Conservation (phyloP, 2,113 vertebrate genomes). For the Podilymbus podiceps region DNA sequence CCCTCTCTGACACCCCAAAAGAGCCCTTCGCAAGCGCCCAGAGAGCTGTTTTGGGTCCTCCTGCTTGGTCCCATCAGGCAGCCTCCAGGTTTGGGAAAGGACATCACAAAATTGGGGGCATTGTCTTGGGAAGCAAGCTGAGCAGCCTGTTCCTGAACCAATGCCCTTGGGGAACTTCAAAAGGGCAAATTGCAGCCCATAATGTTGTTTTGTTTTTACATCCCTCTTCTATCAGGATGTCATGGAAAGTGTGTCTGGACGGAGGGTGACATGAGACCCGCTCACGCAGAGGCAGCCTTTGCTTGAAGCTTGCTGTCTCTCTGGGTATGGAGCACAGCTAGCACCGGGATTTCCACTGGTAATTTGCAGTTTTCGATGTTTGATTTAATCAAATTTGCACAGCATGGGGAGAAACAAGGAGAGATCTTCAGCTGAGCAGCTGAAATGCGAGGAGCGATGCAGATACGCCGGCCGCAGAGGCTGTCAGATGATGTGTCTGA, state of each 20-base stretch:
- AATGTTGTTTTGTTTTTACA: neutral
- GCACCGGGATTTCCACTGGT: neutral
- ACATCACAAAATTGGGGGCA: neutral
- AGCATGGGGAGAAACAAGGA: neutral
- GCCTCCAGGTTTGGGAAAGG: neutral
- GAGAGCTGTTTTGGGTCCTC: neutral
- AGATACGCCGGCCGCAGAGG: neutral
- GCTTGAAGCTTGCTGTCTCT: neutral
- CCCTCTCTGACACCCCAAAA: neutral
- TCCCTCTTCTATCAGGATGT: neutral
- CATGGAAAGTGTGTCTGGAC: neutral
- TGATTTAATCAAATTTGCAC: neutral
- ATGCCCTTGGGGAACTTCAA: neutral
- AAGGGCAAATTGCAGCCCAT: neutral
- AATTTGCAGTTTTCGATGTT: fast-evolving
- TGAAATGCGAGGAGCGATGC: neutral
- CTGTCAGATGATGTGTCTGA: neutral
- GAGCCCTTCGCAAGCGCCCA: neutral
- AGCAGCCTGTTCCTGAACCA: neutral
- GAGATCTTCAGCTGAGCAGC: neutral
- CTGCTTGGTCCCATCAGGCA: fast-evolving
- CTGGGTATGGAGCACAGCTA: neutral
- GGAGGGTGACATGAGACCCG: neutral
- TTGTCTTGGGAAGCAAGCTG: no score
- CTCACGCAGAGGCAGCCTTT: neutral